Conservation (phyloP, 2,113 vertebrate genomes). For the Syngnathus scovelli region DNA sequence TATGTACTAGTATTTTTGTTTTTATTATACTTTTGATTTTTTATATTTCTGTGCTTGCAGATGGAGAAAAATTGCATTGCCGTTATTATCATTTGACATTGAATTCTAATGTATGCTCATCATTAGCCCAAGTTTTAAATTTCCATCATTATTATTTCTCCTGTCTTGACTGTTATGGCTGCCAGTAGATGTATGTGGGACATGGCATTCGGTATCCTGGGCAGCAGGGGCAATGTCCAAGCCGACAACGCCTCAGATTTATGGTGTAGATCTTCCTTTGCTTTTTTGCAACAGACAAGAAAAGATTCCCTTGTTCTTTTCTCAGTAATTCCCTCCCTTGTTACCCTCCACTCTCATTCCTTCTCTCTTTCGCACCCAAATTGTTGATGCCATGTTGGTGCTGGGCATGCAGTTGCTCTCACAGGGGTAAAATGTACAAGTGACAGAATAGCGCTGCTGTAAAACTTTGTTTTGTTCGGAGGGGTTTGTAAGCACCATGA, state of each 20-base stretch:
- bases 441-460: slow-evolving; percentile 24
- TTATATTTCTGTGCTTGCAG: neutral
- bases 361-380: slow-evolving; percentile 36
- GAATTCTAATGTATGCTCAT: neutral
- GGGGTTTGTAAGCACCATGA: slow-evolving; percentile 33
- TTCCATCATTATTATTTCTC: slow-evolving; percentile 35
- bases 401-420: slow-evolving; percentile 37
- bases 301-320: slow-evolving; percentile 71
- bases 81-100: too few species aligned
- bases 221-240: slow-evolving; percentile 50
- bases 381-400: slow-evolving; percentile 22
- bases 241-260: slow-evolving; percentile 59
- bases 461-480: slow-evolving; percentile 8
- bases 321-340: slow-evolving; percentile 49
- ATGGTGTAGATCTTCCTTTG: slow-evolving; percentile 61
- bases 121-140: slow-evolving; percentile 13
- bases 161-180: slow-evolving; percentile 35
- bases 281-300: slow-evolving; percentile 65
- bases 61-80: neutral
- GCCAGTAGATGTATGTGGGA: slow-evolving; percentile 50
- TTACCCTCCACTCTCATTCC: slow-evolving; percentile 43
- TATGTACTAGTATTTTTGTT: neutral
- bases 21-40: neutral
- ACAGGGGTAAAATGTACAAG: slow-evolving; percentile 32
- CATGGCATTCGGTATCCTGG: slow-evolving; percentile 46